A percentile compares a stretch with the other conserved stretches of the same genome.
phyloP scores from a whole-genome alignment of 1,140 invertebrate genomes.

The Panonychus citri region DNA sequence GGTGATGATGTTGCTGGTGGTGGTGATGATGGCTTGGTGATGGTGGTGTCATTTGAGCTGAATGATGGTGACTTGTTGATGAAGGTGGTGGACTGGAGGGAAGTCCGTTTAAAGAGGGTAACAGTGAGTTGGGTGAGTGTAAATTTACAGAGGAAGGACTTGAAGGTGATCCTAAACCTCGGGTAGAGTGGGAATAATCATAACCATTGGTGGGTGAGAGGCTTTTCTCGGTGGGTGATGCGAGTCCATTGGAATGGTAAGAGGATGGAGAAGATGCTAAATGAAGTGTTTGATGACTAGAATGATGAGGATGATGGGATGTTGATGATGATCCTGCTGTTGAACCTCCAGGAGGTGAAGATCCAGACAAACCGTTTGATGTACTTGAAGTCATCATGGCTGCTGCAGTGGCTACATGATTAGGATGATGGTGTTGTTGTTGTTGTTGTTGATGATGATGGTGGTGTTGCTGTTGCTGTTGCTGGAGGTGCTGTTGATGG shows the following conservation, averaged over 20 bases:
- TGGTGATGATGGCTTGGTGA: conserved; percentile 4
- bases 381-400: conserved; percentile 35
- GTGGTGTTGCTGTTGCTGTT: conserved; percentile 29
- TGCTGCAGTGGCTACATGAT: conserved; percentile 12
- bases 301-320: conserved; percentile 11
- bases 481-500: conserved; percentile 22
- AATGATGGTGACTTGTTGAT: conserved; percentile 11
- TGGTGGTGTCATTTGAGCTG: conserved; percentile 19
- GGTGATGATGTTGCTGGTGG: conserved; percentile 30
- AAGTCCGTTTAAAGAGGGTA: conserved; percentile 24
- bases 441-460: too few relatives aligned
- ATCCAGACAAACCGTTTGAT: conserved; percentile 28
- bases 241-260: conserved; percentile 57
- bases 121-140: conserved; percentile 26
- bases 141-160: conserved; percentile 23
- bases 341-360: not conserved
- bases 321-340: not conserved
- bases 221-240: conserved; percentile 50
- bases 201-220: conserved; percentile 36
- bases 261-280: conserved; percentile 36
- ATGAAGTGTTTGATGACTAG: conserved; percentile 13
- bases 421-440: not conserved
- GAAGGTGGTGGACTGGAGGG: conserved; percentile 29
- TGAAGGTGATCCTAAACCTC: conserved; percentile 27
- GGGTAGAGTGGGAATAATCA: conserved; percentile 34